Evolutionary conservation across 92 coral and sea anemone genomes (phyloP).

Genomic region (Porites cylindrica): DNA sequence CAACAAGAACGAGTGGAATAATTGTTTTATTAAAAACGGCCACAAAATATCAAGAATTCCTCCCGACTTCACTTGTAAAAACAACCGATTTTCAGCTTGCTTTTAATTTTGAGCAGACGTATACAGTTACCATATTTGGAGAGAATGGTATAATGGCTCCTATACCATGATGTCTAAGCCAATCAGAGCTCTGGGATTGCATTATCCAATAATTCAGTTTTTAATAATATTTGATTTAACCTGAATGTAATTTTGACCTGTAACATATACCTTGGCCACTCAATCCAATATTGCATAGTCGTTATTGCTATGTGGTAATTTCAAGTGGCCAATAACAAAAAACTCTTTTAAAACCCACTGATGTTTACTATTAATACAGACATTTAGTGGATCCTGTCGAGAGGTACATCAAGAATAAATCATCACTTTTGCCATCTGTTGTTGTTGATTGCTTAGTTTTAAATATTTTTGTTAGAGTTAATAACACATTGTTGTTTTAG

Average conservation of each 20-base stretch:
- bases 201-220: too few species aligned
- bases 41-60: too few species aligned
- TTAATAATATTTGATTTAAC: too few species aligned
- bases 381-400: slow-evolving; percentile 89
- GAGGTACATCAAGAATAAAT: slow-evolving; percentile 56
- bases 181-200: too few species aligned
- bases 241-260: not conserved
- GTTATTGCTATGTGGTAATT: slow-evolving; percentile 69
- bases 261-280: slow-evolving; percentile 45
- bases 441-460: not conserved
- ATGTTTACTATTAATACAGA: not conserved
- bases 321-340: slow-evolving; percentile 77
- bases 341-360: slow-evolving; percentile 77
- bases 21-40: too few species aligned
- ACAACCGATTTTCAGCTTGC: too few species aligned
- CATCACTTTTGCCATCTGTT: not conserved
- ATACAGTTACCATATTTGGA: too few species aligned
- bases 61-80: too few species aligned
- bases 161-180: too few species aligned
- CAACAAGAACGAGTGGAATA: too few species aligned
- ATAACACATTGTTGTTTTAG: slow-evolving; percentile 24
- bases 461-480: not conserved
- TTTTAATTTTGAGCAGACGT: too few species aligned
- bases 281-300: slow-evolving; percentile 64
- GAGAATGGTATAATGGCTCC: too few species aligned